Conservation (phyloP, 2,113 vertebrate genomes). For the Circaetus gallicus region DNA sequence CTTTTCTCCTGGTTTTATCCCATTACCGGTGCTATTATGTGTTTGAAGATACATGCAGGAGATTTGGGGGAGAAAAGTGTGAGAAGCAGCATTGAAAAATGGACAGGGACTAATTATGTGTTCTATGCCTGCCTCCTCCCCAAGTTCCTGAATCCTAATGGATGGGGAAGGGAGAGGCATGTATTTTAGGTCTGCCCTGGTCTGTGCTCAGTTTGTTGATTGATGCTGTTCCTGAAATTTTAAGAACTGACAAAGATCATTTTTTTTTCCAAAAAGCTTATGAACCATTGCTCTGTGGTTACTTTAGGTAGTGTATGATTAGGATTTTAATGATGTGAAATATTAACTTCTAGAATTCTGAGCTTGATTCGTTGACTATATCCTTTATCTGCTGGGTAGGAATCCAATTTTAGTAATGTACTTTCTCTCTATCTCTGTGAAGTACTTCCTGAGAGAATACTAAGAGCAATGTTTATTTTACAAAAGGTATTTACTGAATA, state of each 20-base stretch:
- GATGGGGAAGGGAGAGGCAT: background rate
- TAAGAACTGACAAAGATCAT: background rate
- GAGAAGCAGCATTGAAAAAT: background rate
- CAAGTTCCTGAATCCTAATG: background rate
- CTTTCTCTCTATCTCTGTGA: background rate
- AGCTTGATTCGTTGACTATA: background rate
- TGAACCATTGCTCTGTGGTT: background rate
- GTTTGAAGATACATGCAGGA: background rate
- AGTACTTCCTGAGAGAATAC: background rate
- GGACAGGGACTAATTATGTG: background rate
- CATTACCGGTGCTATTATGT: background rate
- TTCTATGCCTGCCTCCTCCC: background rate
- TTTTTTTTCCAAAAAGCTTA: background rate
- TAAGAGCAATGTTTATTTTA: background rate
- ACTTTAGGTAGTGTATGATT: background rate
- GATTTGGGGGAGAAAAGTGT: background rate
- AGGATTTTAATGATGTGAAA: background rate
- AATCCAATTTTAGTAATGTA: background rate
- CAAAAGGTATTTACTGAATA: background rate
- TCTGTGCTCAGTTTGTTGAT: background rate
- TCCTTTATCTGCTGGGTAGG: background rate
- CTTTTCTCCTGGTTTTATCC: background rate
- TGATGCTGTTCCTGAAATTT: background rate
- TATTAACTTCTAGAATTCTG: background rate
- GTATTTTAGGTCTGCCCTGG: background rate